Conservation (phyloP, 2,113 vertebrate genomes). For the Equus quagga region DNA sequence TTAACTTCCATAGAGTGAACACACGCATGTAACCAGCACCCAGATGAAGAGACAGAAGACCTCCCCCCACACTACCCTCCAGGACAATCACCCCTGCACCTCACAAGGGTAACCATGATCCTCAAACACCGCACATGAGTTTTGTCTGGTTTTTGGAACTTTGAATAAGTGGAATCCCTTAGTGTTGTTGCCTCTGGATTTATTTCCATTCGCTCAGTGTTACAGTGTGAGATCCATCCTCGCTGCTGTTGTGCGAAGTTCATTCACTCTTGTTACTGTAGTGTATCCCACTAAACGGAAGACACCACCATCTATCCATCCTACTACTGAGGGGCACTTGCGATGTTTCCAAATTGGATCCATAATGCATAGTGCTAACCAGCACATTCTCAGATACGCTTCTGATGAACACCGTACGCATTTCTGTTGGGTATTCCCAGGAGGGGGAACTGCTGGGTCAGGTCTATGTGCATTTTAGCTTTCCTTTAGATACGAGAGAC, state of each 20-base stretch:
- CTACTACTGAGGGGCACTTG: background rate
- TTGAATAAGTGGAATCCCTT: background rate
- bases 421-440: background rate
- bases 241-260: background rate
- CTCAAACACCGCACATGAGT: background rate
- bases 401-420: background rate
- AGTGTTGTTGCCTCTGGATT: background rate
- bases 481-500: background rate
- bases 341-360: background rate
- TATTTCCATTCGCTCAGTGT: background rate
- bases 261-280: background rate
- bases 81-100: background rate
- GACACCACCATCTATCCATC: background rate
- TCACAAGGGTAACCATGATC: background rate
- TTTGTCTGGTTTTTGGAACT: background rate
- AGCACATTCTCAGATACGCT: background rate
- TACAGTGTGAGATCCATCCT: background rate
- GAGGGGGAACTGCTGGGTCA: background rate
- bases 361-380: background rate
- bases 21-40: background rate
- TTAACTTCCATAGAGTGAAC: background rate
- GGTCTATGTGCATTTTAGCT: background rate
- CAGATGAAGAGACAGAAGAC: background rate
- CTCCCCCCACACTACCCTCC: background rate
- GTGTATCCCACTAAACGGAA: background rate